phyloP scores from a whole-genome alignment of 2,797 vertebrate species.

The Cirrhinus molitorella region DNA sequence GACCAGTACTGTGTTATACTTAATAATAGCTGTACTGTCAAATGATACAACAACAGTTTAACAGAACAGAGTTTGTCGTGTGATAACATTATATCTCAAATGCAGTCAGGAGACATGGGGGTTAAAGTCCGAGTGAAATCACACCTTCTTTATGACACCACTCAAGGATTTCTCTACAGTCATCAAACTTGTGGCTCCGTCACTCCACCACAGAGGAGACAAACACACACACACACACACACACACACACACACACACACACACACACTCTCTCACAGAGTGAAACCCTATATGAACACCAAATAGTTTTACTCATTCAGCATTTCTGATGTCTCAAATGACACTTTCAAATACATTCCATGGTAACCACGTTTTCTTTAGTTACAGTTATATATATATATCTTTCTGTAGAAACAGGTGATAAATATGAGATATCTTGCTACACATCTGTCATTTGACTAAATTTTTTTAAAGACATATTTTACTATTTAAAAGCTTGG shows the following conservation, averaged over 20 bases:
- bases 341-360: not conserved
- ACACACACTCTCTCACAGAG: not conserved
- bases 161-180: slow-evolving; percentile 17
- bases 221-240: slow-evolving; percentile 2
- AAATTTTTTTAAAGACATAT: not conserved
- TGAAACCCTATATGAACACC: not conserved
- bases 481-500: not conserved
- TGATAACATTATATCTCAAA: slow-evolving; percentile 8
- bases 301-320: not conserved
- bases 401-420: no score
- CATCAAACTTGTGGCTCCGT: slow-evolving; percentile 16
- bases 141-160: slow-evolving; percentile 40
- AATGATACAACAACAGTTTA: not conserved
- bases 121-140: slow-evolving; percentile 46
- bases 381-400: not conserved
- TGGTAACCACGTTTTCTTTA: not conserved
- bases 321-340: not conserved
- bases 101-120: slow-evolving; percentile 27
- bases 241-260: not conserved
- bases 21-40: slow-evolving; percentile 10
- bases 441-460: not conserved
- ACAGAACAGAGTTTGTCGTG: not conserved
- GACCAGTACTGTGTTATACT: not conserved
- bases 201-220: not conserved
- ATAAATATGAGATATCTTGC: not conserved